Conservation (phyloP, 2,113 vertebrate species). For the Pygathrix nemaeus region DNA sequence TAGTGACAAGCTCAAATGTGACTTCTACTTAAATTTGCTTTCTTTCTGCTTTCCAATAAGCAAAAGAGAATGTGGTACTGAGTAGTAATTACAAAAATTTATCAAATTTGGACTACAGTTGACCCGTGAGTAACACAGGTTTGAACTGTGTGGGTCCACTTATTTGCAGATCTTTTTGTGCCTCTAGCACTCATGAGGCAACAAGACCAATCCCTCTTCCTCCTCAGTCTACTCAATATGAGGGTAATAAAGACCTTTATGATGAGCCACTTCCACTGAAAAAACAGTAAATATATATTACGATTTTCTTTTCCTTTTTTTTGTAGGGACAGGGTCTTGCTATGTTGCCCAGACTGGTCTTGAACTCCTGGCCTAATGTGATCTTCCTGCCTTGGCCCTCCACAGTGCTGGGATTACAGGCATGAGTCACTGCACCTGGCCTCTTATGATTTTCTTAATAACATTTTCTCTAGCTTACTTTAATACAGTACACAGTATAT, state of each 20-base stretch:
- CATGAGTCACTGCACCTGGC: not conserved
- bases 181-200: not conserved
- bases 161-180: not conserved
- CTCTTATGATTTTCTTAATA: not conserved
- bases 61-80: not conserved
- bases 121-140: not conserved
- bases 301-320: not conserved
- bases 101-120: not conserved
- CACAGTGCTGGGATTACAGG: not conserved
- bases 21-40: not conserved
- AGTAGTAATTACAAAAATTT: not conserved
- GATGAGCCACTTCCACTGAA: not conserved
- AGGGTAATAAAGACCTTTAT: not conserved
- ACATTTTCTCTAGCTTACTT: not conserved
- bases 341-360: not conserved
- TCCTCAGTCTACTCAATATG: not conserved
- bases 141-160: not conserved
- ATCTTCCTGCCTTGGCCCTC: not conserved
- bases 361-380: not conserved
- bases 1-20: not conserved
- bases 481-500: not conserved
- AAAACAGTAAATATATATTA: not conserved
- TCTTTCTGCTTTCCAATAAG: slow-evolving; percentile 28
- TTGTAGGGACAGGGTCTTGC: not conserved
- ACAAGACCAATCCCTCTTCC: not conserved